Conservation (phyloP, 2,888 invertebrate species). For the Tineola bisselliella region DNA sequence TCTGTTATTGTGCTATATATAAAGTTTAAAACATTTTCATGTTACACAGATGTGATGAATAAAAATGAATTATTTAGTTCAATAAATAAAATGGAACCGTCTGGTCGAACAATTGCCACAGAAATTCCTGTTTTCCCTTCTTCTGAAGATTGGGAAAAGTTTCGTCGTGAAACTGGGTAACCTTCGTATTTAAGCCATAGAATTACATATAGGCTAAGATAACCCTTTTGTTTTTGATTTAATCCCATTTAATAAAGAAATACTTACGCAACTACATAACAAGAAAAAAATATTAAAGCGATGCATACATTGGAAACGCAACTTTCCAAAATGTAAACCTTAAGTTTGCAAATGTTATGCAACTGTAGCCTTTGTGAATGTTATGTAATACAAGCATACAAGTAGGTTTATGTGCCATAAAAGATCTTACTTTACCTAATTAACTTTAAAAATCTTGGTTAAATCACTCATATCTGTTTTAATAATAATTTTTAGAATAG, state of each 20-base stretch:
- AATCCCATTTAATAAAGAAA: too few relatives aligned
- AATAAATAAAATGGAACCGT: neutral
- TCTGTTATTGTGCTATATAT: too few relatives aligned
- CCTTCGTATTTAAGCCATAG: too few relatives aligned
- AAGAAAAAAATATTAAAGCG: too few relatives aligned
- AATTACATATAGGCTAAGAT: too few relatives aligned
- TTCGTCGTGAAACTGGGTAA: constrained; percentile 51
- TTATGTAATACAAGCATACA: neutral
- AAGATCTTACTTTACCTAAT: neutral
- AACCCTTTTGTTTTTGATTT: neutral
- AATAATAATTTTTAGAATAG: constrained; percentile 36
- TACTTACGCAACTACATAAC: too few relatives aligned
- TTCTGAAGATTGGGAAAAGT: constrained; percentile 47
- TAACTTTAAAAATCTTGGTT: too few relatives aligned
- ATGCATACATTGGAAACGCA: neutral
- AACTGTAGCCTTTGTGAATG: neutral
- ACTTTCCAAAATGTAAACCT: neutral
- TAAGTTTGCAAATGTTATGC: neutral
- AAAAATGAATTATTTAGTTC: too few relatives aligned
- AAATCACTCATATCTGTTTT: too few relatives aligned
- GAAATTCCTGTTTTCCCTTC: constrained; percentile 49
- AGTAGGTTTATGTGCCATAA: neutral
- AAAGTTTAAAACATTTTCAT: too few relatives aligned
- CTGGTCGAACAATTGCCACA: constrained; percentile 28
- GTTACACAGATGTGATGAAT: too few relatives aligned